These are phyloP conservation scores for Philopotamus ludificatus DNA, from an alignment of 1,140 invertebrate species.

Conservation along the genomic window DNA sequence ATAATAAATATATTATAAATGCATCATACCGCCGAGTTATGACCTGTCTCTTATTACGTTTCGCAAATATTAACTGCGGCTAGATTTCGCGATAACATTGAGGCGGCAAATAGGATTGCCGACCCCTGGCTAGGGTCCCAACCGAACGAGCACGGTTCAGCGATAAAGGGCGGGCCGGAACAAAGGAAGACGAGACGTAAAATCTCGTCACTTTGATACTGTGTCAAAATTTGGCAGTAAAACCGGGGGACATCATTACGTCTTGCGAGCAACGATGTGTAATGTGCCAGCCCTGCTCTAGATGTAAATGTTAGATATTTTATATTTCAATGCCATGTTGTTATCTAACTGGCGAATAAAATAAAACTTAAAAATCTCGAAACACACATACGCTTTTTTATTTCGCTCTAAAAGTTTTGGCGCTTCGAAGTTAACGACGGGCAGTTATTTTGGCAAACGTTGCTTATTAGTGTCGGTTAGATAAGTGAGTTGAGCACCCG, in stretches of 20 bases:
- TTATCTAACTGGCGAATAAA: too few relatives aligned
- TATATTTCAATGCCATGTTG: too few relatives aligned
- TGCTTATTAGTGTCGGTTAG: constrained; percentile 34
- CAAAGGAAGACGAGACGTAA: constrained; percentile 11
- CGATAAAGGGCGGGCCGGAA: neutral
- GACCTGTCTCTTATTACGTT: too few relatives aligned
- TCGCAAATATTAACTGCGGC: too few relatives aligned
- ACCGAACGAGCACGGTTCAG: neutral
- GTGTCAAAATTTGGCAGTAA: constrained; percentile 6
- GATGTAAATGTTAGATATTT: too few relatives aligned
- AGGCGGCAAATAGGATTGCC: neutral
- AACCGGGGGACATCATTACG: neutral
- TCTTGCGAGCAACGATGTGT: neutral
- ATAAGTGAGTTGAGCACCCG: constrained; percentile 21
- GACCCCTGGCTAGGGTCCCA: neutral
- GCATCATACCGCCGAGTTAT: too few relatives aligned
- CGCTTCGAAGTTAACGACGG: constrained; percentile 33
- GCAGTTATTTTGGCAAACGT: constrained; percentile 32
- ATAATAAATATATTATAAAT: too few relatives aligned
- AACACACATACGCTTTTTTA: neutral
- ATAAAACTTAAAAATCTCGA: constrained; percentile 6
- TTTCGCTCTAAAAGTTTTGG: too few relatives aligned
- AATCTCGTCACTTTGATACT: constrained; percentile 9
- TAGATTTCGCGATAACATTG: neutral
- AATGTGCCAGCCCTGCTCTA: too few relatives aligned